Evolutionary conservation across 2,797 vertebrate species (phyloP).

Genomic region (Phaenicophaeus curvirostris): DNA sequence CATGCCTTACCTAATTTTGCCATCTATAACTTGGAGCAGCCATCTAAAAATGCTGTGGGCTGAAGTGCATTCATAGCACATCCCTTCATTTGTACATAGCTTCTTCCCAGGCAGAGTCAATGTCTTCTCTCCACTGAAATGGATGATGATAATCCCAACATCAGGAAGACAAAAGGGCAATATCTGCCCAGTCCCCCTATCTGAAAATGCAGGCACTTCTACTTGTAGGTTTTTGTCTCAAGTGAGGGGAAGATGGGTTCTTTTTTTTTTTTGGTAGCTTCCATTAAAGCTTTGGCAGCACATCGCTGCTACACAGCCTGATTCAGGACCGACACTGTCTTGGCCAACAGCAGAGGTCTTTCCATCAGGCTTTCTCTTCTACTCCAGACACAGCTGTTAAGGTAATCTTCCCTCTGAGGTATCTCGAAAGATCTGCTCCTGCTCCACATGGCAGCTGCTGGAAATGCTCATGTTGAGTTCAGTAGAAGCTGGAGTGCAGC

Average conservation of each 20-base stretch:
- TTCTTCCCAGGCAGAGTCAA: neutral
- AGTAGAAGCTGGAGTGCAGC: neutral
- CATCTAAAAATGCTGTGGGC: neutral
- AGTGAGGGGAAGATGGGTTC: neutral
- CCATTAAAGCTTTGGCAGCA: neutral
- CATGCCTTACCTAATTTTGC: neutral
- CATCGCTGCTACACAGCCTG: fast-evolving
- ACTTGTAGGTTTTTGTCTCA: neutral
- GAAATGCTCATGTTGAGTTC: neutral
- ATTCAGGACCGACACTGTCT: neutral
- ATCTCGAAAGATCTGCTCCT: neutral
- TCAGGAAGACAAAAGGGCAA: neutral
- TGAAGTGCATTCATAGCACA: fast-evolving
- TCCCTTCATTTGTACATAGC: neutral
- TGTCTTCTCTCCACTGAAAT: neutral
- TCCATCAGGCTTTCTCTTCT: neutral
- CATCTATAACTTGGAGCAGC: neutral
- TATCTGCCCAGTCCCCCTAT: neutral
- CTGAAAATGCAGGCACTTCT: neutral
- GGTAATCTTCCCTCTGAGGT: neutral
- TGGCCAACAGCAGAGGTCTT: neutral
- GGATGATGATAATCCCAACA: neutral
- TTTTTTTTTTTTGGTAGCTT: neutral
- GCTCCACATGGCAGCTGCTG: neutral
- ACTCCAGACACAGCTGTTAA: neutral